phyloP scores from a whole-genome alignment of 2,888 invertebrate genomes.

The Smittia aterrima region DNA sequence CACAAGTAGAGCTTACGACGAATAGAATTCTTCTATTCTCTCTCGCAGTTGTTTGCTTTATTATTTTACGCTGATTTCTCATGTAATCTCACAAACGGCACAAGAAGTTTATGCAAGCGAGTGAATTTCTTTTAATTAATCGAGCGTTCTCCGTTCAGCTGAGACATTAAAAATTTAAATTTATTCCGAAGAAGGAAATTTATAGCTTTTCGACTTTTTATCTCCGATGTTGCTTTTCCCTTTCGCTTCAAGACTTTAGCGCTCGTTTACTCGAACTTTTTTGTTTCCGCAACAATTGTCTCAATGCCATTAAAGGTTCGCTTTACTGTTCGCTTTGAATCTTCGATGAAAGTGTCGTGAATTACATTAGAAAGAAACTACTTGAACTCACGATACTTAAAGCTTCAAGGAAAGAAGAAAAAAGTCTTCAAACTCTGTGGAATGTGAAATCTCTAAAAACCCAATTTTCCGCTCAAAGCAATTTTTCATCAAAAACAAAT shows the following conservation, averaged over 20 bases:
- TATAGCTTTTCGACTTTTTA: constrained; percentile 16
- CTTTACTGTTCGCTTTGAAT: no score
- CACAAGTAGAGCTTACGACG: constrained; percentile 1
- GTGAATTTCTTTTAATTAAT: constrained; percentile 30
- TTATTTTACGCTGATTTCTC: constrained; percentile 4
- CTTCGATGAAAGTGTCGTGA: no score
- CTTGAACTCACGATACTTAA: no score
- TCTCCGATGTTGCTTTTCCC: not conserved
- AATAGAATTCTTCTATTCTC: not conserved
- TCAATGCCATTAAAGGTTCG: no score
- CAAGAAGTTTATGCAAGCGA: constrained; percentile 4
- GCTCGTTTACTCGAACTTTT: no score
- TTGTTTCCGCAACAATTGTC: no score
- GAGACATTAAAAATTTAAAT: constrained; percentile 16
- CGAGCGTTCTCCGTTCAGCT: constrained; percentile 4
- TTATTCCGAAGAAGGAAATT: not conserved
- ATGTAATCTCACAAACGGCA: not conserved
- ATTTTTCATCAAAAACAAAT: constrained; percentile 20
- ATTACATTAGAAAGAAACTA: no score
- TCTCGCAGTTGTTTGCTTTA: not conserved
- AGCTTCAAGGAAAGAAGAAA: no score
- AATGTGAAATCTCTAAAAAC: not conserved
- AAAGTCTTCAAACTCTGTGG: no score
- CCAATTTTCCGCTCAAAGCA: not conserved
- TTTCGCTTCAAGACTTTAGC: not conserved